Evolutionary conservation across 2,113 vertebrate species (phyloP), one percentile per base, ranked within the genome.

Genomic region (Bos javanicus): DNA sequence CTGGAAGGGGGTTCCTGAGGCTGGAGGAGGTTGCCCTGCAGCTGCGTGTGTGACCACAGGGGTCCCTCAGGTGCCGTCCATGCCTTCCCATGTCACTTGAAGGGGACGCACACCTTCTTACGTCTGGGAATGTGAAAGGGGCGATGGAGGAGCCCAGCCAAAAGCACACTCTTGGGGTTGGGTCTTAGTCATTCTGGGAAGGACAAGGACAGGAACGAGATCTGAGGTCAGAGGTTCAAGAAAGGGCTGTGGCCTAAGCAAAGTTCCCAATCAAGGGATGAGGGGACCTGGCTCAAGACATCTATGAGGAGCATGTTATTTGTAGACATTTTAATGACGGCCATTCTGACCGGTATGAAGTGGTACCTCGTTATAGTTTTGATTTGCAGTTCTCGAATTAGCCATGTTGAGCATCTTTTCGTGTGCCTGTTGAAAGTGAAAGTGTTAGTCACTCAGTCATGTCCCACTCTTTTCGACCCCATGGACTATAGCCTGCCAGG

Each of bases 31-130:
- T 99, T 91, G 99, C 98, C 98, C 99, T 99, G 98, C 99, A 7
- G 1, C 99, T 99, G 2, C 99, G 99, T 0, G 99, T 99, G 95
- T 99, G 98, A 98, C 99, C 99, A 98, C 99, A 99, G 98, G 99
- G 99, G 84, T 99, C 99, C 99, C 99, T 99, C 0, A 98, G 0
- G 99, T 99, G 0, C 99, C 99, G 0, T 99, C 99, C 71, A 99
- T 99, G 0, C 99, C 99, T 94, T 99, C 99, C 93, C 99, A 99
- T 15, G 99, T 98, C 0, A 99, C 23, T 99, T 99, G 0, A 99
- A 99, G 0, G 98, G 98, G 78, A 99, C 99, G 2, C 99, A 99
- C 97, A 99, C 98, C 96, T 99, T 99, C 96, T 99, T 99, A 98
- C 99, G 99, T 99, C 90, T 0, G 36, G 93, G 87, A 25, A 33